A percentile compares a stretch with the other conserved stretches of the same genome.
phyloP scores from a whole-genome alignment of 2,888 invertebrate genomes.

The Nemotelus nigrinus region DNA sequence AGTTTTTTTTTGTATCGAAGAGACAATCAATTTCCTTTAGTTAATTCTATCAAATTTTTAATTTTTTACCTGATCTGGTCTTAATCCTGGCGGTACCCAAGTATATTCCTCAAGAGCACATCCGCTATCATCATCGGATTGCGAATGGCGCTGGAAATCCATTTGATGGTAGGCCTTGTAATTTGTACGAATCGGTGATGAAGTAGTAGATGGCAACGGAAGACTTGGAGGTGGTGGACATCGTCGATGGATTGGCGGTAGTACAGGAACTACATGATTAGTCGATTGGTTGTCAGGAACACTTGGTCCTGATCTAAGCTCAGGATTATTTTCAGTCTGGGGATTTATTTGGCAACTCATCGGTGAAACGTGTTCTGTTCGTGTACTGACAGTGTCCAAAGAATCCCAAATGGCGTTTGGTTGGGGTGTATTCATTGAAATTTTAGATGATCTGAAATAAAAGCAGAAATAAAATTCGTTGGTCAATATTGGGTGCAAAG shows the following conservation, averaged over 20 bases:
- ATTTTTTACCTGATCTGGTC: conserved; percentile 90
- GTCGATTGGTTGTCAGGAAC: conserved; percentile 24
- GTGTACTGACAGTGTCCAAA: not conserved
- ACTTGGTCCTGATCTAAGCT: conserved; percentile 23
- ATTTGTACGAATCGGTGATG: conserved; percentile 61
- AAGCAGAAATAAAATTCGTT: not conserved
- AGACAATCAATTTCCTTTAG: too few species aligned
- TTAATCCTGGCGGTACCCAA: conserved; percentile 96
- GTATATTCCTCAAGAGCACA: conserved; percentile 98
- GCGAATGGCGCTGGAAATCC: conserved; percentile 86
- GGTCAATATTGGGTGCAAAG: too few species aligned
- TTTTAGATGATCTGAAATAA: conserved; percentile 10
- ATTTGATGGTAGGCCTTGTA: conserved; percentile 64
- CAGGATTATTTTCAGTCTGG: conserved; percentile 47
- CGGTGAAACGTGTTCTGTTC: not conserved
- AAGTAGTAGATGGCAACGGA: conserved; percentile 59
- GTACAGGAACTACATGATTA: conserved; percentile 46
- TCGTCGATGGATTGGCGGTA: conserved; percentile 64
- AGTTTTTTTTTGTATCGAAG: too few species aligned
- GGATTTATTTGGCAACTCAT: conserved; percentile 33
- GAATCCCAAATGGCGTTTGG: not conserved
- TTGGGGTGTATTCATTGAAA: not conserved
- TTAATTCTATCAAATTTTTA: too few species aligned
- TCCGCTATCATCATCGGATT: conserved; percentile 97
- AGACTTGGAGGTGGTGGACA: conserved; percentile 61